Percentiles rank a stretch among this genome's conserved stretches.
Conservation (phyloP, 2,888 invertebrate species). For the Cantharis rustica region DNA sequence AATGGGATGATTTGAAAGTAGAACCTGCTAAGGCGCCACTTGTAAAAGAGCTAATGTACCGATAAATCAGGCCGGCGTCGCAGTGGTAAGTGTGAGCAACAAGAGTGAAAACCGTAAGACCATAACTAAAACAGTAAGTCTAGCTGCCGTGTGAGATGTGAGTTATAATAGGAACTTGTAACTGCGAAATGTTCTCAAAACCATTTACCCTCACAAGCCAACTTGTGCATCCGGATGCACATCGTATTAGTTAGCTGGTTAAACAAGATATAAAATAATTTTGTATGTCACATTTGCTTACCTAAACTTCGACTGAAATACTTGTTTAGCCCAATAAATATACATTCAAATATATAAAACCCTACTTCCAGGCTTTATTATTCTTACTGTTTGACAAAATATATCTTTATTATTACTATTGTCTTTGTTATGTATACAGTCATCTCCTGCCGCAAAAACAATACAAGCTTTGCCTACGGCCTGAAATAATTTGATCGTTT, state of each 20-base stretch:
- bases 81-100: slow-evolving; percentile 37
- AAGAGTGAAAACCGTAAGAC: slow-evolving; percentile 29
- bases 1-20: slow-evolving; percentile 29
- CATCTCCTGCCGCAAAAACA: background rate
- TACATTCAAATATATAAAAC: background rate
- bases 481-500: background rate
- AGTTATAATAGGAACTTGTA: slow-evolving; percentile 18
- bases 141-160: slow-evolving; percentile 15
- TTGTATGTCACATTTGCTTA: background rate
- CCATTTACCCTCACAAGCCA: slow-evolving; percentile 2
- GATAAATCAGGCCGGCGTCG: slow-evolving; percentile 44
- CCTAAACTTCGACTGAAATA: background rate
- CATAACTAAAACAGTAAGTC: slow-evolving; percentile 26
- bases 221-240: background rate
- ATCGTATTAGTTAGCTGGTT: background rate
- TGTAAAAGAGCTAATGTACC: slow-evolving; percentile 44
- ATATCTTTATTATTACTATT: background rate
- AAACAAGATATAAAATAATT: background rate
- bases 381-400: background rate
- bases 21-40: slow-evolving; percentile 33
- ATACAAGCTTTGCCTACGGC: background rate
- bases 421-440: background rate
- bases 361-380: background rate
- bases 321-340: background rate
- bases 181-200: background rate